phyloP scores from a whole-genome alignment of 2,888 invertebrate genomes.

The Melanostoma scalare region DNA sequence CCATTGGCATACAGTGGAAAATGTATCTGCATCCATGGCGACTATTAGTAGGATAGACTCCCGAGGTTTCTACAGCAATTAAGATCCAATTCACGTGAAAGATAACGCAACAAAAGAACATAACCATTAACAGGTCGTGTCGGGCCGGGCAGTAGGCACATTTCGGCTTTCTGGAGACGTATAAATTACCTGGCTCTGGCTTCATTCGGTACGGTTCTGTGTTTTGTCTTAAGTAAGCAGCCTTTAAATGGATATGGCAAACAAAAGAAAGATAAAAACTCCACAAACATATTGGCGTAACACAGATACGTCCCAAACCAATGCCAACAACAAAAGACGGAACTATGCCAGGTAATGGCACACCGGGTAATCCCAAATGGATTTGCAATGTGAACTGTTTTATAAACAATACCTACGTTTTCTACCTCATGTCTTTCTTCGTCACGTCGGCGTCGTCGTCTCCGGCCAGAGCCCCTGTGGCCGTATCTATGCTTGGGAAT shows the following conservation, averaged over 20 bases:
- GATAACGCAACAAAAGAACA: constrained; percentile 47
- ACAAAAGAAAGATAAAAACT: constrained; percentile 24
- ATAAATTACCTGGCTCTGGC: constrained; percentile 31
- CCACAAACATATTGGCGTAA: constrained; percentile 1
- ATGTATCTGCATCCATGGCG: not conserved
- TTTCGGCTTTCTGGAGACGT: constrained; percentile 17
- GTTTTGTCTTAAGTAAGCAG: not conserved
- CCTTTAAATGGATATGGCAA: constrained; percentile 31
- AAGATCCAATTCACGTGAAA: constrained; percentile 58
- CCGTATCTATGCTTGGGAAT: constrained; percentile 29
- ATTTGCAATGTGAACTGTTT: constrained; percentile 60
- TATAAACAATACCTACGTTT: constrained; percentile 25
- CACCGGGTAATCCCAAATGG: constrained; percentile 61
- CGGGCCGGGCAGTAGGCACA: not conserved
- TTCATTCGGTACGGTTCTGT: constrained; percentile 4
- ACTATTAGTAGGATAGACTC: constrained; percentile 1
- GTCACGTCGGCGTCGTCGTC: not conserved
- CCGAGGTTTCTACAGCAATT: constrained; percentile 43
- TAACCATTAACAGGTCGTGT: constrained; percentile 9
- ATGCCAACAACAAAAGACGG: constrained; percentile 45
- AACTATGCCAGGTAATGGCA: constrained; percentile 58
- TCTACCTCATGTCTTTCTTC: not conserved
- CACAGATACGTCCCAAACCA: not conserved
- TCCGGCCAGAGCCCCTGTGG: too few relatives aligned
- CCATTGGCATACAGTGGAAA: constrained; percentile 18